Evolutionary conservation across 2,888 invertebrate genomes (phyloP).

Genomic region (Ectemnius cavifrons): DNA sequence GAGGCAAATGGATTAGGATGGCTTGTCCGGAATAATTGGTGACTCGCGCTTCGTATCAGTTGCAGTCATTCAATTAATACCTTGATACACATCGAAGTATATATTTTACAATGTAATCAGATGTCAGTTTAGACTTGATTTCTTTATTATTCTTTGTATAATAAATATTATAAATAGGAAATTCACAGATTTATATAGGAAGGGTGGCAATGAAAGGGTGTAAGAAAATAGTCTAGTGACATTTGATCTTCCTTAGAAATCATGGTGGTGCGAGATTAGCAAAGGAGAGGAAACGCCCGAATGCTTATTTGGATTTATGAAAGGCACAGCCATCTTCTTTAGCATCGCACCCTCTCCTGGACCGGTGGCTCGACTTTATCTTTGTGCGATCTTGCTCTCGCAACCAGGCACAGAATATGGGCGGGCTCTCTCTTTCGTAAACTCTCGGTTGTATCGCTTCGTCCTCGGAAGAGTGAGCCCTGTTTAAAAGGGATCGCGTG

Average conservation of each 20-base stretch:
- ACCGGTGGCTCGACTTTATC: too few species aligned
- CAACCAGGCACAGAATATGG: background rate
- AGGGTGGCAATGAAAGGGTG: background rate
- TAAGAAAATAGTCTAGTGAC: slow-evolving; percentile 43
- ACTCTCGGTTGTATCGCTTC: slow-evolving; percentile 41
- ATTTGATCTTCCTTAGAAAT: slow-evolving; percentile 47
- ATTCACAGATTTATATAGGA: too few species aligned
- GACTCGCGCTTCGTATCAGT: background rate
- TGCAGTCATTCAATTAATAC: too few species aligned
- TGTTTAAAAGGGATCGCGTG: slow-evolving; percentile 58
- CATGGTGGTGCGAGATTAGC: slow-evolving; percentile 48
- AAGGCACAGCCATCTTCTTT: slow-evolving; percentile 48
- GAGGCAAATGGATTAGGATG: slow-evolving; percentile 17
- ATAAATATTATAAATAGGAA: too few species aligned
- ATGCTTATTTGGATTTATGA: slow-evolving; percentile 73
- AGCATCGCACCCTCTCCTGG: background rate
- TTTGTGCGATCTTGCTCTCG: background rate
- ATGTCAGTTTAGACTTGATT: too few species aligned
- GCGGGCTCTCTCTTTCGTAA: slow-evolving; percentile 43
- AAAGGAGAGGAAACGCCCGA: slow-evolving; percentile 44
- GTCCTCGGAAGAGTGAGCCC: slow-evolving; percentile 55
- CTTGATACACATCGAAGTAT: too few species aligned
- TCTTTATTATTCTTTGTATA: too few species aligned
- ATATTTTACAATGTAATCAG: too few species aligned
- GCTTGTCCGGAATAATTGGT: slow-evolving; percentile 15